phyloP scores from a whole-genome alignment of 2,888 invertebrate genomes.

The Trissoscelio sp. region DNA sequence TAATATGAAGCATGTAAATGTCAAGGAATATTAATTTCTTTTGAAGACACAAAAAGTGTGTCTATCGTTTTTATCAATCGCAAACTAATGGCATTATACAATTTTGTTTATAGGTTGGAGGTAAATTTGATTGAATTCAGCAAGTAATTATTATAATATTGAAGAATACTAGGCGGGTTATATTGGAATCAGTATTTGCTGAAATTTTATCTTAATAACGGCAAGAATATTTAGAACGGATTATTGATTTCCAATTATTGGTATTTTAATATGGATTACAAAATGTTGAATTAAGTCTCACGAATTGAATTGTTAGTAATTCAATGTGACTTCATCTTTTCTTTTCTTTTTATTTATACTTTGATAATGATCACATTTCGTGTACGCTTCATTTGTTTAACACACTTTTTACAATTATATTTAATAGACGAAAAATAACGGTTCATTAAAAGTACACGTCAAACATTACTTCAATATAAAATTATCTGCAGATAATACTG shows the following conservation, averaged over 20 bases:
- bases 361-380: no score
- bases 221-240: neutral
- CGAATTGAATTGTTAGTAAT: neutral
- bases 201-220: neutral
- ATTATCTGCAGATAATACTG: no score
- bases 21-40: constrained; percentile 22
- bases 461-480: no score
- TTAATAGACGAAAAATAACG: no score
- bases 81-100: neutral
- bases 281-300: neutral
- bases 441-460: no score
- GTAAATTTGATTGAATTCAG: neutral
- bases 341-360: no score
- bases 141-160: no score
- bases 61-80: constrained; percentile 3
- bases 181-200: neutral
- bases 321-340: neutral
- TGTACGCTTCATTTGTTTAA: no score
- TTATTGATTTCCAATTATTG: neutral
- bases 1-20: constrained; percentile 9
- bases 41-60: neutral
- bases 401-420: no score
- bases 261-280: neutral
- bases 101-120: neutral
- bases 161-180: no score